A percentile compares a stretch with the other conserved stretches of the same genome.
phyloP scores from a whole-genome alignment of 2,113 vertebrate genomes.

The Diadophis punctatus region DNA sequence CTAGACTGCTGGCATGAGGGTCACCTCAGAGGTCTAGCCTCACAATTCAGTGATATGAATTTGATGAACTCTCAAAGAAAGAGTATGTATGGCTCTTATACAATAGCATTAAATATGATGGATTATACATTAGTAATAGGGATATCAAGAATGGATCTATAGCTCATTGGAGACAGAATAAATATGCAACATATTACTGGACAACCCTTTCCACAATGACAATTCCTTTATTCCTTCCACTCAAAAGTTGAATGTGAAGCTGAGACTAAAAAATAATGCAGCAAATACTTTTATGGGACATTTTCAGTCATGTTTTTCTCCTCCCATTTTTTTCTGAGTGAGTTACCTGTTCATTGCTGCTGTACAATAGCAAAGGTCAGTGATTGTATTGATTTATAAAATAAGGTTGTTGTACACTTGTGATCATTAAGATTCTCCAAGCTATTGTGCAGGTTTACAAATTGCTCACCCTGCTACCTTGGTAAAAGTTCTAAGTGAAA shows the following conservation, averaged over 20 bases:
- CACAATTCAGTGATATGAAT: background rate
- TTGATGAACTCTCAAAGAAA: no score
- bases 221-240: background rate
- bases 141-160: background rate
- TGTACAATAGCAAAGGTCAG: background rate
- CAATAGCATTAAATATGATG: background rate
- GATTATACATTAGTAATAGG: background rate
- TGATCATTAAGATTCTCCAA: slow-evolving; percentile 14
- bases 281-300: background rate
- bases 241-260: background rate
- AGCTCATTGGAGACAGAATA: background rate
- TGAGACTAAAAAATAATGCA: background rate
- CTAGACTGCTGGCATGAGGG: background rate
- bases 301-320: background rate
- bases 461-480: slow-evolving; percentile 13
- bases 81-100: background rate
- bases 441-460: background rate
- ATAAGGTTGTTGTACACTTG: background rate
- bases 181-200: background rate
- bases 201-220: background rate
- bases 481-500: slow-evolving; percentile 11
- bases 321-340: background rate
- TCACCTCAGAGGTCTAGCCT: background rate
- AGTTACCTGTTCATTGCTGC: background rate
- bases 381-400: background rate